Evolutionary conservation across 2,888 invertebrate species (phyloP), one percentile per base, ranked within the genome.

Genomic region (Blastobasis adustella): DNA sequence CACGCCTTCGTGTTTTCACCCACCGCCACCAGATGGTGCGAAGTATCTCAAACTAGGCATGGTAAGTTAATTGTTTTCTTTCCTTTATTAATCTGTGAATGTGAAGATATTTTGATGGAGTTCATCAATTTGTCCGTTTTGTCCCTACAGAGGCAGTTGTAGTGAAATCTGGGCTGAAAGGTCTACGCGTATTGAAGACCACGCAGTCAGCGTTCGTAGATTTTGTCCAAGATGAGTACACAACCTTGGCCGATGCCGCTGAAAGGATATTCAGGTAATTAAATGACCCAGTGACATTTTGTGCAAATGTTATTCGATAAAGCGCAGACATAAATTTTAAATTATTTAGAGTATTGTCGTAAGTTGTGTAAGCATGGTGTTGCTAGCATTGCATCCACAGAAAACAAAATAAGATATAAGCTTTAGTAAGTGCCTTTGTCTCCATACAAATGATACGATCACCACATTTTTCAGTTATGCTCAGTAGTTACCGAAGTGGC

Each of bases 161-260:
- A 52, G 91, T 94, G 46, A 91, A 91, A 50, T 92, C 93, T 6
- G 94, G 95, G 6, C 77, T 95, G 50, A 92, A 91, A 61, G 92
- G 91, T 36, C 82, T 95, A 36, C 89, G 94, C 44, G 92, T 95
- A 0, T 76, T 95, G 56, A 95, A 95, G 77, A 95, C 95, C 0
- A 95, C 95, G 0, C 93, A 95, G 70, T 95, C 95, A 0, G 91
- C 94, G 0, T 95, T 95, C 69, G 92, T 91, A 4, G 93, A 95
- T 74, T 95, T 95, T 67, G 91, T 94, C 36, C 91, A 92, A 69
- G 95, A 95, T 67, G 95, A 94, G 64, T 95, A 92, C 74, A 91
- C 94, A 37, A 93, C 94, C 0, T 80, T 95, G 23, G 91, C 93
- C 0, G 95, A 95, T 76, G 91, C 92, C 44, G 90, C 92, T 46